Evolutionary conservation across 2,113 vertebrate species (phyloP).

Genomic region (Phalacrocorax pelagicus): DNA sequence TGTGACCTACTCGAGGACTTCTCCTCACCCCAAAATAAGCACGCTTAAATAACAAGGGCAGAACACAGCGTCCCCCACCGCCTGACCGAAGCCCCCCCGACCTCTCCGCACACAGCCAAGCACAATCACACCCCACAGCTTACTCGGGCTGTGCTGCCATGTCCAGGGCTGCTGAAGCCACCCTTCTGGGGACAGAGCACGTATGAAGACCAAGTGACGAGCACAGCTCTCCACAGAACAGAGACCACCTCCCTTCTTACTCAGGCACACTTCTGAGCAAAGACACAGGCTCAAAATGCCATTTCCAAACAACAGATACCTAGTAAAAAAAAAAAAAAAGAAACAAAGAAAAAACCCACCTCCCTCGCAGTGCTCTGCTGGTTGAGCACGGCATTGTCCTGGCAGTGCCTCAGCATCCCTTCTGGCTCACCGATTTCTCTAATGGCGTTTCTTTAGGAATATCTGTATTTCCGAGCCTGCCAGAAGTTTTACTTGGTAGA

Average conservation of each 20-base stretch:
- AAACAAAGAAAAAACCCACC: no score
- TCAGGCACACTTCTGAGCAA: neutral
- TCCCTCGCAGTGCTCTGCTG: neutral
- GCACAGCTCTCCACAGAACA: rapidly evolving
- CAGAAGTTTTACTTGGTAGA: neutral
- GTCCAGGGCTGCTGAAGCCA: neutral
- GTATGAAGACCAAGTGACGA: rapidly evolving
- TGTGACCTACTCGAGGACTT: rapidly evolving
- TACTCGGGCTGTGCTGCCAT: rapidly evolving
- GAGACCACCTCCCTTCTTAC: neutral
- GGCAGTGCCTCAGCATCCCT: rapidly evolving
- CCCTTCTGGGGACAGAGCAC: neutral
- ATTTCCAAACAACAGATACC: neutral
- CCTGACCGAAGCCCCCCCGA: neutral
- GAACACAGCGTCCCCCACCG: rapidly evolving
- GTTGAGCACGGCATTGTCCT: rapidly evolving
- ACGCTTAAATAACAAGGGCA: neutral
- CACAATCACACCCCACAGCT: rapidly evolving
- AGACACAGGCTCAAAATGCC: neutral
- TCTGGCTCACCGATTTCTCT: neutral
- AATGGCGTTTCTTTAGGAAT: neutral
- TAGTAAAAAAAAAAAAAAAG: no score
- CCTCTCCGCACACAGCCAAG: neutral
- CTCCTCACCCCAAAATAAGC: neutral
- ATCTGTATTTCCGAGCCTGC: neutral